phyloP scores from a whole-genome alignment of 1,140 invertebrate species.

The Colletes gigas region DNA sequence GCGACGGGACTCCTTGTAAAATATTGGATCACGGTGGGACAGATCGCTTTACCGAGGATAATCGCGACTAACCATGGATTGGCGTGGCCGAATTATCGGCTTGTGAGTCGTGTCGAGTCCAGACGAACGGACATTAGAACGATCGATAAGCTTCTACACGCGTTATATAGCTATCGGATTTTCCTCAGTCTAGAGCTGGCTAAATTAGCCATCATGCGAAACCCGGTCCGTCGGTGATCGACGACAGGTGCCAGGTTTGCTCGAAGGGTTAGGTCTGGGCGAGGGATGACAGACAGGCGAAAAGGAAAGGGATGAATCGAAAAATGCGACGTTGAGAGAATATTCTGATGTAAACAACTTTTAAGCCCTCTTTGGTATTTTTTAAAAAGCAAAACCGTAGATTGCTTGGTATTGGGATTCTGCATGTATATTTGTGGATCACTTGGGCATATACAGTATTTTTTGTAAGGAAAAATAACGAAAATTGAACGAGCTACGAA shows the following conservation, averaged over 20 bases:
- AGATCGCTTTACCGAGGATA: slow-evolving; percentile 41
- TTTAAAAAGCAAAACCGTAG: too few species aligned
- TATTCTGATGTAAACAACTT: too few species aligned
- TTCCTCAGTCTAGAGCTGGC: slow-evolving; percentile 23
- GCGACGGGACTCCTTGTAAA: background rate
- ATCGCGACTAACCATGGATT: slow-evolving; percentile 51
- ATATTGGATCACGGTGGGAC: slow-evolving; percentile 2
- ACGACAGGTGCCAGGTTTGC: slow-evolving; percentile 29
- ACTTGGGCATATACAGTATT: too few species aligned
- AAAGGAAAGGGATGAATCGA: background rate
- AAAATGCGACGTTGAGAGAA: background rate
- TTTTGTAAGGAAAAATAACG: too few species aligned
- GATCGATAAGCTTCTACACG: slow-evolving; percentile 34
- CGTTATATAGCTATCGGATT: slow-evolving; percentile 15
- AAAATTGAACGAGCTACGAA: too few species aligned
- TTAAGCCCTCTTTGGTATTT: too few species aligned
- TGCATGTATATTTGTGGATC: too few species aligned
- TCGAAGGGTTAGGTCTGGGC: background rate
- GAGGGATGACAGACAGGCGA: background rate
- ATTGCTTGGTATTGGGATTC: too few species aligned
- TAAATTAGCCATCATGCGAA: slow-evolving; percentile 15
- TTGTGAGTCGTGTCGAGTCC: slow-evolving; percentile 39
- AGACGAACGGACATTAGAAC: slow-evolving; percentile 23
- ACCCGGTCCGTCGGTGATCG: slow-evolving; percentile 21
- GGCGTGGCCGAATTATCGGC: slow-evolving; percentile 54